A percentile compares a stretch with the other conserved stretches of the same genome.
phyloP scores from a whole-genome alignment of 2,888 invertebrate genomes.

The Dynastes hyllus region DNA sequence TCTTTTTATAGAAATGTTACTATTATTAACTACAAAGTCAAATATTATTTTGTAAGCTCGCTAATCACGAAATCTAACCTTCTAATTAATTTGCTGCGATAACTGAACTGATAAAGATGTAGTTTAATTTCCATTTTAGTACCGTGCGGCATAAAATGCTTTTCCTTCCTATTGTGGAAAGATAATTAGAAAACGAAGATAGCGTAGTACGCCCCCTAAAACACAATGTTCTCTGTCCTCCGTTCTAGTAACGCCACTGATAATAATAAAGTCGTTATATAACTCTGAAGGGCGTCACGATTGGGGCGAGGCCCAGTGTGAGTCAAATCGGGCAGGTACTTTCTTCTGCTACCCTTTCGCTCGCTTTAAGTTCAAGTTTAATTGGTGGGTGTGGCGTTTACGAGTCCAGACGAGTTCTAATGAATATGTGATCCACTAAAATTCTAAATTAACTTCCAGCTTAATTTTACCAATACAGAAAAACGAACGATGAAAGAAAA shows the following conservation, averaged over 20 bases:
- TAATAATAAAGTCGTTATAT: conserved; percentile 46
- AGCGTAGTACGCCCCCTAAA: neutral
- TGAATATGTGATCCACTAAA: conserved; percentile 47
- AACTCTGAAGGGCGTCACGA: conserved; percentile 29
- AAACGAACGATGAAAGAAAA: conserved; percentile 15
- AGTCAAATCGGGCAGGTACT: conserved; percentile 46
- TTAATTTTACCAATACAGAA: conserved; percentile 48
- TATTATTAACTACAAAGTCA: too few relatives aligned
- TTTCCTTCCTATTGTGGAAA: too few relatives aligned
- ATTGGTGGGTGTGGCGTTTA: conserved; percentile 57
- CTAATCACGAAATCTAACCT: too few relatives aligned
- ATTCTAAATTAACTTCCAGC: conserved; percentile 41
- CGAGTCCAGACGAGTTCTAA: conserved; percentile 50
- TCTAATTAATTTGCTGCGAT: too few relatives aligned
- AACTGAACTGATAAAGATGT: neutral
- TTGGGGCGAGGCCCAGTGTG: conserved; percentile 32
- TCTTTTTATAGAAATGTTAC: too few relatives aligned
- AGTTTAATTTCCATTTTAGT: neutral
- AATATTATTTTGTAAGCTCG: too few relatives aligned
- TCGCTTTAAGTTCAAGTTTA: conserved; percentile 51
- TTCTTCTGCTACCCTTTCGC: conserved; percentile 31
- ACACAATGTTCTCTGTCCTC: neutral
- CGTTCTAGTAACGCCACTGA: conserved; percentile 17
- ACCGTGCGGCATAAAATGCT: too few relatives aligned
- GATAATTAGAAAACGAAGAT: too few relatives aligned